Conservation (phyloP, 2,113 vertebrate genomes). For the Gopherus evgoodei region DNA sequence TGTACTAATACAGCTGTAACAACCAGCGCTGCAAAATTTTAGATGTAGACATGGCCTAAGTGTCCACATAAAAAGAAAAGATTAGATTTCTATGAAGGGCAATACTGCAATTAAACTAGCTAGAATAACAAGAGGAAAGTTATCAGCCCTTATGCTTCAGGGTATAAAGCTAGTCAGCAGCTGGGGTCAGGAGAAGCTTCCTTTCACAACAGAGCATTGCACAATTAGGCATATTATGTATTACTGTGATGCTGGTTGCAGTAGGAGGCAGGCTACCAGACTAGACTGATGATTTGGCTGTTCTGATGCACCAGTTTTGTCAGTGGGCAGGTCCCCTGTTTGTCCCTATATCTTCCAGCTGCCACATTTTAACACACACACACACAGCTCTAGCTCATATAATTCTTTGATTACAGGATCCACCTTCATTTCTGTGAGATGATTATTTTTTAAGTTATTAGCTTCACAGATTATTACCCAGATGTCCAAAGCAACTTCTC, state of each 20-base stretch:
- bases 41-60: too few species aligned
- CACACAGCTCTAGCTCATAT: neutral
- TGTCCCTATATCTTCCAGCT: neutral
- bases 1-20: too few species aligned
- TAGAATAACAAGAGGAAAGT: neutral
- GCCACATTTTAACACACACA: neutral
- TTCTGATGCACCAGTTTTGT: neutral
- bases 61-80: neutral
- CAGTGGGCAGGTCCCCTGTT: accelerated
- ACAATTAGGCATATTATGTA: neutral
- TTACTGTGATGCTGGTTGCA: neutral
- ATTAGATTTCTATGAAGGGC: neutral
- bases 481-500: neutral
- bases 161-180: neutral
- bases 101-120: neutral
- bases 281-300: neutral
- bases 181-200: neutral
- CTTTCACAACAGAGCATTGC: neutral
- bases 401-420: neutral
- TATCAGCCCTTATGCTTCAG: neutral
- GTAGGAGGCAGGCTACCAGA: neutral
- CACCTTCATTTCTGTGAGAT: neutral
- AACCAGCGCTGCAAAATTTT: too few species aligned
- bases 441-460: neutral
- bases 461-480: neutral